Base-by-base conservation (phyloP, 2,113 vertebrate species). In the Symphodus melops region DNA sequence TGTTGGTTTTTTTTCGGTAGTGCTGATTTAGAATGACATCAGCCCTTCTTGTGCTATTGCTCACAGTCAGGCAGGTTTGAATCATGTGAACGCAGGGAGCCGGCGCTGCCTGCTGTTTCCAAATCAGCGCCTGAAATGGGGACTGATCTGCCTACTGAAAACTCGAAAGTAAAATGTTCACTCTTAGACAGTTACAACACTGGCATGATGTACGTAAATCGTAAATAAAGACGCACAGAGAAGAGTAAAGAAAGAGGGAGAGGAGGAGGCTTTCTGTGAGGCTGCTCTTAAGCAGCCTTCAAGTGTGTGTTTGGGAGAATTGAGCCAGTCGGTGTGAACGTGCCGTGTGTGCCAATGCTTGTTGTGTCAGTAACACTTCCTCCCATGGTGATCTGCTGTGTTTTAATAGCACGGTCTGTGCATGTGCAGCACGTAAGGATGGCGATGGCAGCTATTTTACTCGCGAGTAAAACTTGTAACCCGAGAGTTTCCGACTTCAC, bases 341-440 rank as follows among this genome's bases (percentile, higher is more conserved):
- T 67, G 16, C 48, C 36, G 67, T 83, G 77, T 75, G 68, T 77
- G 53, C 36, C 12, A 82, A 70, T 48, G 44, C 49, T 48, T 25
- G 11, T 21, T 63, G 67, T 74, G 71, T 68, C 51, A 79, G 12
- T 77, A 33, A 21, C 41, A 72, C 85, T 77, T 86, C 78, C 69
- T 82, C 55, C 12, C 17, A 28, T 49, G 51, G 59, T 39, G 58
- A 55, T 39, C 39, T 72, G 23, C 60, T 57, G 37, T 54, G 36
- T 52, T 17, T 54, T 33, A n/a, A n/a, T n/a, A 20, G 33, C 46
- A 67, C 28, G 39, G 7, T 1, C 39, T 48, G 23, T 20, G 33
- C 14, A 23, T 14, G 25, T 59, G 5, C 12, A 36, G 21, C 13
- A 48, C 1, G 28, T 58, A 0, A 56, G 56, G 11, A 44, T 28